Base-by-base conservation (phyloP, 2,888 invertebrate genomes). In the Xestia xanthographa region DNA sequence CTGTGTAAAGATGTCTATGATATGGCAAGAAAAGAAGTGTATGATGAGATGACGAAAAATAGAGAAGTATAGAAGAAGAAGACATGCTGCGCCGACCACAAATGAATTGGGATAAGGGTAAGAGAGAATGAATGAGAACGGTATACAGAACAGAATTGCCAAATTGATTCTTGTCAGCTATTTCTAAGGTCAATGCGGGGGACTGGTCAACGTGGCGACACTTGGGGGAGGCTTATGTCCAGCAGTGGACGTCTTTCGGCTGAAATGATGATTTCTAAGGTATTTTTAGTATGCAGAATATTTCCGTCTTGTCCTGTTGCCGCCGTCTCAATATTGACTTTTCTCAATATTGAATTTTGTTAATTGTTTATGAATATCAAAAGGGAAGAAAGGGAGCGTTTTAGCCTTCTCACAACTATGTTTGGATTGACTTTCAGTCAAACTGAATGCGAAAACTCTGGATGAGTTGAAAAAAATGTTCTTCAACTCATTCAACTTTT, bases 71-170 rank as follows among this genome's bases (percentile, higher is more conserved):
- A n/a, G n/a, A n/a, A n/a, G n/a, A n/a, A n/a, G n/a, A n/a, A n/a
- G n/a, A n/a, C n/a, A n/a, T n/a, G n/a, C n/a, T n/a, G n/a, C n/a
- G n/a, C n/a, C n/a, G n/a, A n/a, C n/a, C n/a, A n/a, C n/a, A n/a
- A n/a, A n/a, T n/a, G n/a, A n/a, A n/a, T n/a, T n/a, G n/a, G n/a
- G n/a, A n/a, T n/a, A n/a, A n/a, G n/a, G n/a, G n/a, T n/a, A n/a
- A n/a, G n/a, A n/a, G n/a, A n/a, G n/a, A n/a, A n/a, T n/a, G n/a
- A n/a, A n/a, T n/a, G n/a, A n/a, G n/a, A n/a, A n/a, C 34, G 20
- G 53, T 17, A n/a, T 41, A 41, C 77, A 45, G 60, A 45, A 84
- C 63, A 68, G 75, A 72, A 60, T 74, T 63, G 71, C 34, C 48
- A 66, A 71, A 71, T 41, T 17, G 9, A 14, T 14, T 81, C 53